Evolutionary conservation across 2,888 invertebrate genomes (phyloP).

Genomic region (Augochlorella aurata): DNA sequence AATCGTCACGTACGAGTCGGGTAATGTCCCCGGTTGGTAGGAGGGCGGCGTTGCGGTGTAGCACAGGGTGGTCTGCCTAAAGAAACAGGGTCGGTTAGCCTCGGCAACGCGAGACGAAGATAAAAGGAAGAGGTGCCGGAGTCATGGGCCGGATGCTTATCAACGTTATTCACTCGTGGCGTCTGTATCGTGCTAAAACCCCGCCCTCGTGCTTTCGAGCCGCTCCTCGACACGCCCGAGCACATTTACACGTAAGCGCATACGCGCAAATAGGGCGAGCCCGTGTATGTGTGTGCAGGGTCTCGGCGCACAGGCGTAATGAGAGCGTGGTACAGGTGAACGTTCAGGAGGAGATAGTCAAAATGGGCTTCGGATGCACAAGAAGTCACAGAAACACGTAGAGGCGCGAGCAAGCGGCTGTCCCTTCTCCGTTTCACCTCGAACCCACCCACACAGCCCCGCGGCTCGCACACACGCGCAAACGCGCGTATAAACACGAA

Average conservation of each 20-base stretch:
- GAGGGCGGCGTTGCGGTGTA: constrained; percentile 8
- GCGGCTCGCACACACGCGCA: constrained; percentile 10
- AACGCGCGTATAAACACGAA: too few species aligned
- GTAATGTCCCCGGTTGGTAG: background rate
- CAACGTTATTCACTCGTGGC: constrained; percentile 69
- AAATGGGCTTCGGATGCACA: constrained; percentile 58
- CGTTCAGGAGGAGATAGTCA: constrained; percentile 63
- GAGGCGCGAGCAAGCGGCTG: constrained; percentile 59
- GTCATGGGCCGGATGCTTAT: constrained; percentile 67
- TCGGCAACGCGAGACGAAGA: constrained; percentile 20
- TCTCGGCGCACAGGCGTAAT: constrained; percentile 62
- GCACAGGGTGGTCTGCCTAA: constrained; percentile 1
- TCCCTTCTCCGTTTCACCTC: constrained; percentile 29
- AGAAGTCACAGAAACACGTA: constrained; percentile 64
- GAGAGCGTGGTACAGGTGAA: constrained; percentile 64
- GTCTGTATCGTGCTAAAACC: constrained; percentile 53
- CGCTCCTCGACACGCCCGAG: constrained; percentile 23
- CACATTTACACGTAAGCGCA: constrained; percentile 13
- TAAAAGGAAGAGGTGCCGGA: constrained; percentile 18
- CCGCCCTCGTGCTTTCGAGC: constrained; percentile 45
- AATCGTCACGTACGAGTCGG: background rate
- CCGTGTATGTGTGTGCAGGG: background rate
- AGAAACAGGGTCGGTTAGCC: constrained; percentile 6
- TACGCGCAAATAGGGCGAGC: background rate
- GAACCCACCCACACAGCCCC: background rate